Base-by-base conservation (phyloP, 1,140 invertebrate genomes). In the Arctopsyche grandis region DNA sequence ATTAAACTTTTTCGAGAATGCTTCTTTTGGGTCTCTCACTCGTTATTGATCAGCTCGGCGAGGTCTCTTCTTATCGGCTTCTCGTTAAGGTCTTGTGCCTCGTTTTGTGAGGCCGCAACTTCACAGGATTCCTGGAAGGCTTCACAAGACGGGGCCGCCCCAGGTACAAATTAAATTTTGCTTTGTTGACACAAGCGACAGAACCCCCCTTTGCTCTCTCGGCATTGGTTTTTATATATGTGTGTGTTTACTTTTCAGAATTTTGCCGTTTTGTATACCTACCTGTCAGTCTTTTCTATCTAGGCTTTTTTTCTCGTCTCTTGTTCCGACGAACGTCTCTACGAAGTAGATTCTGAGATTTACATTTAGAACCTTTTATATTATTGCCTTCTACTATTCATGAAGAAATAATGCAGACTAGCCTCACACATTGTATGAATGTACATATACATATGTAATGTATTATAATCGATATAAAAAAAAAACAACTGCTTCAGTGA, bases 121-220 rank as follows among this genome's bases (percentile, higher is more conserved):
- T 75, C 69, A 79, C 60, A 52, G 38, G 52, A 66, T 81, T 81
- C 80, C 69, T 7, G 73, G 80, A 81, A 81, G 80, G 80, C 76
- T 58, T 58, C 24, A 22, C 21, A 66, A 12, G 63, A 26, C 16
- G 16, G 22, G 9, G 48, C 43, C 75, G 66, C 21, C 24, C 73
- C 81, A 82, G 81, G 81, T 82, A 82, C 81, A 69, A 82, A 82
- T 80, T 82, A 78, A 82, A 80, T 80, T 76, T 82, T 60, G 73
- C 78, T 71, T 74, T 81, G 78, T 81, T 82, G 81, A 82, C 81
- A 82, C 77, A 79, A 75, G 52, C 58, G 24, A 75, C 46, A 52
- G 69, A 73, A 10, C 58, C 58, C 19, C 19, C 21, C 19, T 21
- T 24, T 60, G 7, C 3, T 60, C 58, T 60, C 58, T n/a, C n/a